Evolutionary conservation across 2,797 vertebrate genomes (phyloP), one percentile per base, ranked within the genome.

Genomic region (Acridotheres tristis): DNA sequence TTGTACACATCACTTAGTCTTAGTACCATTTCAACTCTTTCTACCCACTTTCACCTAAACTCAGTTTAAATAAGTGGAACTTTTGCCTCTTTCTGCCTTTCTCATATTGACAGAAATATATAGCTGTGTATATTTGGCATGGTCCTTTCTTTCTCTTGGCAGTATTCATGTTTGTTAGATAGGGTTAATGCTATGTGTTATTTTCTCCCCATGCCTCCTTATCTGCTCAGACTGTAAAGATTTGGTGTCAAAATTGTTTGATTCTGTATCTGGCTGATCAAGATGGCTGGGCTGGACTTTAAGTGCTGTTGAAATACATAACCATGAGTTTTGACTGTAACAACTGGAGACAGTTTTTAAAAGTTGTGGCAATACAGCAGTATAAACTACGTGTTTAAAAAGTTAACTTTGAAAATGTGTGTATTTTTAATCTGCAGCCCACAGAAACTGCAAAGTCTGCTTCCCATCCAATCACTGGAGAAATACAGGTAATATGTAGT

Each of bases 381-480:
- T 83, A 55, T 65, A 89, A 85, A 91, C 53, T 20, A 11, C 16
- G 36, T 87, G 16, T 71, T 77, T 38, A 82, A 58, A 61, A 82
- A 77, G 7, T 27, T 89, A 65, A 88, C 68, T 93, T 79, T 55
- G 30, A 93, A 87, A 77, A 63, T 76, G 12, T 88, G 2, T 73
- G 4, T 97, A 11, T 90, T 73, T 84, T 96, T 92, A 74, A 92
- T 96, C 95, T 97, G 95, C 93, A 99, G 99, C 94, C 98, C 54
- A 75, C 98, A 4, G 99, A 99, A 94, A 86, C 95, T 40, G 91
- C 97, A 12, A 99, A 98, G 95, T 91, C 97, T 66, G 97, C 97
- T 94, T 98, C 98, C 55, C 99, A 99, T 97, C 98, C 98, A 63
- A 98, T 99, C 97, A 99, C 98, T 57, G 99, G 99, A 96, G 99